Evolutionary conservation across 2,888 invertebrate species (phyloP), one percentile per base, ranked within the genome.

Genomic region (Sthenelais limicola): DNA sequence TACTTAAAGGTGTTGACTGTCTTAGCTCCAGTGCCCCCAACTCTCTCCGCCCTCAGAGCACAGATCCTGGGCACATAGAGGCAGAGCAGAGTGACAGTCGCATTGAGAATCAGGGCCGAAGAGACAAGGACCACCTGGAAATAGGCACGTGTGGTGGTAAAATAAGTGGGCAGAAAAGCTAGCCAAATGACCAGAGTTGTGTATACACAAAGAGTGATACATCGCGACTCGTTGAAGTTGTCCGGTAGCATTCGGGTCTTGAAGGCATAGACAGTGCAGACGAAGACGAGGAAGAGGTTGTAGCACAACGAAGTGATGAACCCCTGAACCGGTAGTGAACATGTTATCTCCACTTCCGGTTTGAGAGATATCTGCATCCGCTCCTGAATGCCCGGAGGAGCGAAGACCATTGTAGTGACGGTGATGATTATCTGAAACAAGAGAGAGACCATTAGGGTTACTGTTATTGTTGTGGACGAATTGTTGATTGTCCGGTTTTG

Each of bases 181-280:
- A 81, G 54, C 81, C 82, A 83, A 56, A 84, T 79, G 47, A 83
- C 76, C 30, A 83, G 71, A 0, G 82, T 82, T 12, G 83, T 83
- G 79, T 80, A 82, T 28, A 83, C 83, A 56, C 82, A 82, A 76
- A 83, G 78, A 15, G 80, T 76, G 54, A 81, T 83, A 75, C 81
- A 82, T 51, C 80, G 78, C 1, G 81, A 80, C 68, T 82, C 82
- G 77, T 82, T 82, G 77, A 78, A 82, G 73, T 82, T 81, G 72
- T 81, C 79, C 7, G 82, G 82, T 21, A 82, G 74, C 26, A 68
- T 73, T 3, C 82, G 75, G 7, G 81, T 79, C 58, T 77, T 80
- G 68, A 82, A 76, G 38, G 82, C 82, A 73, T 81, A 80, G 68
- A 76, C 79, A 1, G 81, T 76, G 75, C 82, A 82, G 24, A 79